Base-by-base conservation (phyloP, 2,888 invertebrate genomes). In the Lottia gigantea region DNA sequence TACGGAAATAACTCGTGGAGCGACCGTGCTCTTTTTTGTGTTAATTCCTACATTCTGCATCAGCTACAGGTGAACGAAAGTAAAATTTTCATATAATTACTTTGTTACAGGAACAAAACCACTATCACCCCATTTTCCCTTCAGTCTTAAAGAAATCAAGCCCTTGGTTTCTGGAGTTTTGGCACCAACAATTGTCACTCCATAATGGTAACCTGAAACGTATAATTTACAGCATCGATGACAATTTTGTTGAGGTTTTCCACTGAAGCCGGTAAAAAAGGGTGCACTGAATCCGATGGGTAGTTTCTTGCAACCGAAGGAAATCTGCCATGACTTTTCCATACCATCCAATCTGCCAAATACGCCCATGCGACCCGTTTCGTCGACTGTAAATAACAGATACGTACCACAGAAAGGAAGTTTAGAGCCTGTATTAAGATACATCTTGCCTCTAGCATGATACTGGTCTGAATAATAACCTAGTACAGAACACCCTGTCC, bases 401-500 rank as follows among this genome's bases (percentile, higher is more conserved):
- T 45, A 64, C 75, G 73, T 72, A 94, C 94, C 94, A 89, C 97
- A 97, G 88, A 96, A 97, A 0, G 97, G 97, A 87, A 95, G 95
- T 84, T 95, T 95, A 76, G 95, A 95, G 74, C 96, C 91, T 0
- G 97, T 97, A 4, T 95, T 91, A 64, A 97, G 90, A 85, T 94
- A 97, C n/a, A 96, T 91, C 55, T 85, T 86, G 0, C 96, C 96
- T 45, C 95, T 91, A 0, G 94, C 95, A 6, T 92, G 91, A 0
- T 95, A 94, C 65, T 93, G 91, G 75, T 96, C 94, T 0, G 97
- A 95, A 88, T 95, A 95, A 89, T 95, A 97, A 0, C 97, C 97
- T 95, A 97, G 95, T 86, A 95, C 95, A 47, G 95, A 95, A 87
- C 96, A 97, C 0, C 89, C 88, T 62, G 89, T 88, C 0, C 89